These are phyloP conservation scores for Theristicus caerulescens DNA, from an alignment of 2,113 vertebrate genomes.

Conservation along the genomic window DNA sequence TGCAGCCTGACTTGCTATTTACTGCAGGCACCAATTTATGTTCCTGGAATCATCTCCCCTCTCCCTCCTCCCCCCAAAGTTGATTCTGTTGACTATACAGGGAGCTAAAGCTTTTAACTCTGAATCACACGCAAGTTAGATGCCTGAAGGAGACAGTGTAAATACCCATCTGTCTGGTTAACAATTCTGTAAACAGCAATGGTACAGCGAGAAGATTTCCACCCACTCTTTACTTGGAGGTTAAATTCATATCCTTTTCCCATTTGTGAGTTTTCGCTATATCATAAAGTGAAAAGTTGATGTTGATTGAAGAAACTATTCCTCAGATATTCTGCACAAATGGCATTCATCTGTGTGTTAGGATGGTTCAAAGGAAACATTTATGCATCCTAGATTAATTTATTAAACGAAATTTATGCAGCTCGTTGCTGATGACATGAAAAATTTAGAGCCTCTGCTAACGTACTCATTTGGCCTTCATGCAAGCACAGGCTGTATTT, in stretches of 20 bases:
- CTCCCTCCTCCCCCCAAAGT: neutral
- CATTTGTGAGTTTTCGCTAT: neutral
- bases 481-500: constrained; percentile 10
- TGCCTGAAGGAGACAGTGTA: constrained; percentile 36
- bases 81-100: constrained; percentile 13
- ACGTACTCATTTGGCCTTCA: constrained; percentile 33
- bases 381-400: constrained; percentile 58
- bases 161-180: constrained; percentile 26
- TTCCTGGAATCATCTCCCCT: neutral
- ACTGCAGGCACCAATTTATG: neutral
- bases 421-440: constrained; percentile 60
- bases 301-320: constrained; percentile 28
- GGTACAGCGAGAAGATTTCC: neutral
- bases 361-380: constrained; percentile 52
- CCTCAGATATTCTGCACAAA: constrained; percentile 15
- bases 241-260: neutral
- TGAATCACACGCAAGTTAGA: neutral
- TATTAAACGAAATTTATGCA: constrained; percentile 61
- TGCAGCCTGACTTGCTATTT: neutral
- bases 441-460: constrained; percentile 49
- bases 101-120: constrained; percentile 43
- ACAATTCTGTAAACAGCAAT: constrained; percentile 7
- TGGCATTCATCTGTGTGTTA: constrained; percentile 7
- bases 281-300: neutral
- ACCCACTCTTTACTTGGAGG: neutral